Evolutionary conservation across 1,140 invertebrate species (phyloP), one percentile per base, ranked within the genome.

Genomic region (Heliconius himera): DNA sequence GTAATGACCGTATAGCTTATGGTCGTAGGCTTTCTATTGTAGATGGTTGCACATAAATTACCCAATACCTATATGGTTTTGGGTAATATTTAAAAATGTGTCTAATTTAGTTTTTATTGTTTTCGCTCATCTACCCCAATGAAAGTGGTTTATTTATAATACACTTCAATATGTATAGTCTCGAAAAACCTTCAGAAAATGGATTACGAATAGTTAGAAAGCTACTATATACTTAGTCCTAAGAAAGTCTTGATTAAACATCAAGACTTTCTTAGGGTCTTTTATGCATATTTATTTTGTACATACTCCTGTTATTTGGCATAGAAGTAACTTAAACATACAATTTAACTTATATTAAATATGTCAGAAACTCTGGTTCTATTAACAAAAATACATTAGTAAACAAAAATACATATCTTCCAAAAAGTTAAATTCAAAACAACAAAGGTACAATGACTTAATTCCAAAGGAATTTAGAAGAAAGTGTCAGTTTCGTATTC

Each of bases 1-100:
- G 70, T 41, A 72, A 72, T 72, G 33, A 72, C 70, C 70, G 70
- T 72, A 16, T 72, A 66, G 22, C 22, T 66, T 66, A 22, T 51
- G 5, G 5, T 18, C 8, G 54, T 66, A 66, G 60, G 60, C 60
- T 66, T 66, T 66, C 60, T 66, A 66, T 66, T 66, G 60, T 66
- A 3, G 26, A 4, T 66, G 60, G 60, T 66, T 66, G 60, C 60
- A 29, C 60, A 29, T 16, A 26, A 26, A 66, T 29, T 66, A 4
- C 11, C 22, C 16, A 66, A 66, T 29, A 36, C 6, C 33, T 36
- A 29, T 29, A 26, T 66, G n/a, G 13, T 66, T 66, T 66, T 29
- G n/a, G 9, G 56, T 22, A 60, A 60, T 26, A 60, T 60, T 26
- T 22, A 36, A 60, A 60, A 60, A 60, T 60, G 56, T 60, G 3